Percentiles rank a stretch among this genome's conserved stretches.
phyloP scores from a whole-genome alignment of 2,888 invertebrate species.

The Oxyscelio sp. region DNA sequence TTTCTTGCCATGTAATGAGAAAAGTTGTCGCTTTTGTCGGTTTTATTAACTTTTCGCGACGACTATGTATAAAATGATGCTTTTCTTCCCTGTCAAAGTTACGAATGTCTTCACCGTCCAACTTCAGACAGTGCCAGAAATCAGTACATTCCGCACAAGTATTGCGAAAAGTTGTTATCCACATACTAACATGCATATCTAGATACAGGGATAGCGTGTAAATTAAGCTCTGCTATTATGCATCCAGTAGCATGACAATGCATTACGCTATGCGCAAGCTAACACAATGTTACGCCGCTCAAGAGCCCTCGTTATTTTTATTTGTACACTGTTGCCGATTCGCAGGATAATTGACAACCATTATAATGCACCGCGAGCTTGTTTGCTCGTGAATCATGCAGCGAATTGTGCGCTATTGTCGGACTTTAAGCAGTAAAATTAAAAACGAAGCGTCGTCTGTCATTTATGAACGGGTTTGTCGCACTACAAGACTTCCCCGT shows the following conservation, averaged over 20 bases:
- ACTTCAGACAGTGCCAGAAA: no score
- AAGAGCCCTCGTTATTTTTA: constrained; percentile 43
- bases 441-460: constrained; percentile 7
- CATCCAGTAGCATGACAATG: constrained; percentile 81
- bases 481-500: neutral
- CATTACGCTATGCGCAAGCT: constrained; percentile 69
- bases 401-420: no score
- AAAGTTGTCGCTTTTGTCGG: no score
- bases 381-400: constrained; percentile 19
- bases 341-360: constrained; percentile 55
- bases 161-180: no score
- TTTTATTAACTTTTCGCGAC: no score
- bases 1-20: no score
- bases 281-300: constrained; percentile 1
- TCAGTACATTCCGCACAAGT: no score
- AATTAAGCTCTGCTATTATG: constrained; percentile 80
- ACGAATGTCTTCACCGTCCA: no score
- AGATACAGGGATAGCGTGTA: no score
- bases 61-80: no score
- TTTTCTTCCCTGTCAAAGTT: no score
- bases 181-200: no score
- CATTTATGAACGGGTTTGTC: constrained; percentile 30
- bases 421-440: neutral
- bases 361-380: neutral
- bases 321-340: constrained; percentile 44